Evolutionary conservation across 2,113 vertebrate genomes (phyloP).

Genomic region (Prunella fulvescens): DNA sequence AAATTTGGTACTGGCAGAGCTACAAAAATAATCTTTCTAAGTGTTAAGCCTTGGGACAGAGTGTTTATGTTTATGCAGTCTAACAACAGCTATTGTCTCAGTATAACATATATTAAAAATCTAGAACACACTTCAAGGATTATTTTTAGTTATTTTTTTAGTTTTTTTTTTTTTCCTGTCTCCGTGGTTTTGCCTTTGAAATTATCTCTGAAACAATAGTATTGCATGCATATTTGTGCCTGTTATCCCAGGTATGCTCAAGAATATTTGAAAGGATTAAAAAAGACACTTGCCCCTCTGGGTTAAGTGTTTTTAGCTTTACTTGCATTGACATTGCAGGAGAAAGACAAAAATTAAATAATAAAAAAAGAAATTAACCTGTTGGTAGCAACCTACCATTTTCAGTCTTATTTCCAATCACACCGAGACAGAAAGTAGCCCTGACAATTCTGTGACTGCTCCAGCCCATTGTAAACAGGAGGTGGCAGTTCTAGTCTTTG

Average conservation of each 20-base stretch:
- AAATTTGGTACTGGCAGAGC: background rate
- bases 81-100: background rate
- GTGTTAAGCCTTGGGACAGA: background rate
- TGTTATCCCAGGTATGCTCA: background rate
- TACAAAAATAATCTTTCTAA: background rate
- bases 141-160: background rate
- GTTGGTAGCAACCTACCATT: background rate
- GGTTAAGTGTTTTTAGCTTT: background rate
- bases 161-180: background rate
- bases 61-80: background rate
- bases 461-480: slow-evolving; percentile 39
- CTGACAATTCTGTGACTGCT: slow-evolving; percentile 4
- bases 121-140: background rate
- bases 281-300: background rate
- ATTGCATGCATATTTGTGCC: background rate
- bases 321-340: background rate
- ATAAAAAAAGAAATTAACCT: background rate
- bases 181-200: background rate
- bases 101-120: background rate
- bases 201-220: background rate
- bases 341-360: background rate
- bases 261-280: background rate
- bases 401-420: background rate
- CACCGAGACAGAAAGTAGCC: background rate
- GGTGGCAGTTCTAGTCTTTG: slow-evolving; percentile 50